These are phyloP conservation scores for Tragopan temminckii DNA, from an alignment of 2,797 vertebrate species.

Conservation along the genomic window DNA sequence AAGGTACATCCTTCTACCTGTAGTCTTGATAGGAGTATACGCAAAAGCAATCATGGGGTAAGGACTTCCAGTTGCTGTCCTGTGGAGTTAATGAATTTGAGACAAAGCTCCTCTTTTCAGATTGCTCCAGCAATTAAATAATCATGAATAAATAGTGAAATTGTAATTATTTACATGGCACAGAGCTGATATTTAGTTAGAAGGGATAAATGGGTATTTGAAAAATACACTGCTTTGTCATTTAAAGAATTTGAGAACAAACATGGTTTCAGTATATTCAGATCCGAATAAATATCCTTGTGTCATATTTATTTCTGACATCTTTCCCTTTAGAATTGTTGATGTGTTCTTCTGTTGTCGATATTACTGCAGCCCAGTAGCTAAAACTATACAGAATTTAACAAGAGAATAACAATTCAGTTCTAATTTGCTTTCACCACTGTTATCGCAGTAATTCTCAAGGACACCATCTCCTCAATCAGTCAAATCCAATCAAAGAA, in stretches of 20 bases:
- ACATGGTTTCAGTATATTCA: not conserved
- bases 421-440: not conserved
- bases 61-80: conserved; percentile 4
- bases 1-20: not conserved
- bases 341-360: not conserved
- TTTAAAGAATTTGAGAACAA: not conserved
- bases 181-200: not conserved
- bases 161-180: conserved; percentile 12
- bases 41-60: conserved; percentile 25
- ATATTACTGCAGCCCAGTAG: not conserved
- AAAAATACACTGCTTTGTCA: not conserved
- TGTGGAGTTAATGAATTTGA: conserved; percentile 35
- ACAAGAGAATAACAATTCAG: not conserved
- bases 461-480: not conserved
- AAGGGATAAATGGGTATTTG: conserved; percentile 6
- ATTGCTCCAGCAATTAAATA: conserved; percentile 73
- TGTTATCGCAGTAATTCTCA: not conserved
- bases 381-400: not conserved
- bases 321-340: not conserved
- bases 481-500: not conserved
- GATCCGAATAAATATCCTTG: not conserved
- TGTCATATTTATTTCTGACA: not conserved
- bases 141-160: conserved; percentile 58
- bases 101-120: conserved; percentile 37
- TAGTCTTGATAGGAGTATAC: not conserved